phyloP scores from a whole-genome alignment of 2,797 vertebrate species.

The Ceryle rudis region DNA sequence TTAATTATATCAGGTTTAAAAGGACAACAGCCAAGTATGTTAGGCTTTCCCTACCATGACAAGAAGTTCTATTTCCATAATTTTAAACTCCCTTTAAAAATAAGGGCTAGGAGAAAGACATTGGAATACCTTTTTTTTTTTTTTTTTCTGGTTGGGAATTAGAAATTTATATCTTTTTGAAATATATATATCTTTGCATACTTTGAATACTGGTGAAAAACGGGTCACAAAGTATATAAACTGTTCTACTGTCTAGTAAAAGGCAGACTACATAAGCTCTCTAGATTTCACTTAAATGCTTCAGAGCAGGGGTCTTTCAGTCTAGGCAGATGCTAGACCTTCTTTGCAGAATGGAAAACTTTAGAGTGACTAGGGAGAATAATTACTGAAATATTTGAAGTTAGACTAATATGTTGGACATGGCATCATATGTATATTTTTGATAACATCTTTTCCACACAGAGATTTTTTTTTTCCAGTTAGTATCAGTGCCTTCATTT shows the following conservation, averaged over 20 bases:
- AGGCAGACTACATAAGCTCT: not conserved
- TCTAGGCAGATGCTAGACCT: not conserved
- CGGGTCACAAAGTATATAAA: not conserved
- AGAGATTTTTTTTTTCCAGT: not conserved
- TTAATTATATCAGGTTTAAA: conserved; percentile 16
- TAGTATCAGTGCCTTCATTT: not conserved
- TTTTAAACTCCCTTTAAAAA: not conserved
- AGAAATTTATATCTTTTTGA: not conserved
- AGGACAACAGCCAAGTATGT: not conserved
- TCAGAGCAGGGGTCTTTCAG: not conserved
- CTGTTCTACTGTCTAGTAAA: not conserved
- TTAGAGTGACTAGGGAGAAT: not conserved
- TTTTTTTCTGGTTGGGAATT: not conserved
- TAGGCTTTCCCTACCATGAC: not conserved
- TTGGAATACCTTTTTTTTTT: not conserved
- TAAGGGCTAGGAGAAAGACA: not conserved
- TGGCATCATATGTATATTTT: not conserved
- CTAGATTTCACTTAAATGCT: not conserved
- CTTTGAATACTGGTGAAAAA: not conserved
- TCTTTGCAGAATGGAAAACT: not conserved
- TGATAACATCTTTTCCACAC: not conserved
- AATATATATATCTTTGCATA: not conserved
- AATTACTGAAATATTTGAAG: not conserved
- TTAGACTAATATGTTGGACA: not conserved
- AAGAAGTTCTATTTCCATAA: not conserved